Evolutionary conservation across 2,888 invertebrate genomes (phyloP), one percentile per base, ranked within the genome.

Genomic region (Idaea aversata): DNA sequence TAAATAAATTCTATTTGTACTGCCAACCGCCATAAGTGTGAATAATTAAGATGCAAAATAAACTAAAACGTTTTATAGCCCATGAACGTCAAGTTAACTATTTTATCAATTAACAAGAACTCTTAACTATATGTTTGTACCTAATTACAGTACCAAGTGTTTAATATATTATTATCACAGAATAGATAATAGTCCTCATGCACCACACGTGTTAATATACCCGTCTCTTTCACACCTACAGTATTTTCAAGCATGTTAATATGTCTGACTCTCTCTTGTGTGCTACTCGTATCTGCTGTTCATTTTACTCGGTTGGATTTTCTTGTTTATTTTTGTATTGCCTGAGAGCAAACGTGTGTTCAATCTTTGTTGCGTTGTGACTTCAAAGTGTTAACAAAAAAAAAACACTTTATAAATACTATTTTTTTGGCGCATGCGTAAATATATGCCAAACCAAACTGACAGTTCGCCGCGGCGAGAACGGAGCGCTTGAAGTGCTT

Each of bases 291-390:
- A 63, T 61, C 35, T 62, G 64, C 63, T 58, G 61, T 15, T 59
- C 58, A 13, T 47, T 10, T 7, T 7, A 47, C 10, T 47, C 10
- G 47, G 61, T 63, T 59, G 61, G 62, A 65, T 63, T 65, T 64
- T 65, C 35, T 65, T 67, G 67, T 74, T 70, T 71, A 73, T 71
- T 71, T 70, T 68, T 67, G 61, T 68, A 65, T 58, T 61, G 59
- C 25, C 34, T 59, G 59, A 16, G 10, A 16, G 64, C 67, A 69
- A 70, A 68, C 72, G 72, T 65, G 67, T 60, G 67, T 60, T 61
- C 34, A 36, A 67, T 6, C 65, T 63, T 61, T 47, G 47, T 47
- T 47, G 64, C 59, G 70, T 57, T 61, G 66, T 16, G 61, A 38
- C 68, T 63, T 67, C 67, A 65, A 69, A 69, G 58, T 58, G 5